phyloP scores from a whole-genome alignment of 2,888 invertebrate species.

The Lasioglossum pauxillum region DNA sequence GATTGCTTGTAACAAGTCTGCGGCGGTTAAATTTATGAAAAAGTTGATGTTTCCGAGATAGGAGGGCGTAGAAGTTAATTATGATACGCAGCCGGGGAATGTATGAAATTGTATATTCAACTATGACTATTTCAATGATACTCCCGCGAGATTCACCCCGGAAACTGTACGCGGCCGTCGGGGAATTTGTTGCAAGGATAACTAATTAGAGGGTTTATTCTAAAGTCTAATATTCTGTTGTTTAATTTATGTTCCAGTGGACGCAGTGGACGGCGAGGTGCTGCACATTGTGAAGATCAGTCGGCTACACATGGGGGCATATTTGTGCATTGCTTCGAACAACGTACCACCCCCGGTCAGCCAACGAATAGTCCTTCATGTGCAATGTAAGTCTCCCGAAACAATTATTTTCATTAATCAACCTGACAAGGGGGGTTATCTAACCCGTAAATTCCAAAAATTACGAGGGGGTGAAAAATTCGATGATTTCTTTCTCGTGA shows the following conservation, averaged over 20 bases:
- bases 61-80: background rate
- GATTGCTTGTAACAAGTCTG: background rate
- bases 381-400: slow-evolving; percentile 80
- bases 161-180: background rate
- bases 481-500: too few relatives aligned
- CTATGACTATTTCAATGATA: background rate
- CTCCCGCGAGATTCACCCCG: background rate
- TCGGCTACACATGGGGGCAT: slow-evolving; percentile 96
- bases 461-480: too few relatives aligned
- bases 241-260: slow-evolving; percentile 87
- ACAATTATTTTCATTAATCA: background rate
- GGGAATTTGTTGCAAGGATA: background rate
- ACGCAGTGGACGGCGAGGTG: slow-evolving; percentile 94
- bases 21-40: background rate
- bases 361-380: slow-evolving; percentile 81
- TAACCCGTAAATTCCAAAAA: too few relatives aligned
- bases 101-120: background rate
- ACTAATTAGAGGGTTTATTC: background rate
- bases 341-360: slow-evolving; percentile 96
- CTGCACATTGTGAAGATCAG: slow-evolving; percentile 95
- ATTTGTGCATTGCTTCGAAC: slow-evolving; percentile 96
- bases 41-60: background rate
- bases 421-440: too few relatives aligned
- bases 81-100: background rate
- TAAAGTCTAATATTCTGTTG: slow-evolving; percentile 6